phyloP scores from a whole-genome alignment of 1,140 invertebrate genomes.

The Vanessa tameamea region DNA sequence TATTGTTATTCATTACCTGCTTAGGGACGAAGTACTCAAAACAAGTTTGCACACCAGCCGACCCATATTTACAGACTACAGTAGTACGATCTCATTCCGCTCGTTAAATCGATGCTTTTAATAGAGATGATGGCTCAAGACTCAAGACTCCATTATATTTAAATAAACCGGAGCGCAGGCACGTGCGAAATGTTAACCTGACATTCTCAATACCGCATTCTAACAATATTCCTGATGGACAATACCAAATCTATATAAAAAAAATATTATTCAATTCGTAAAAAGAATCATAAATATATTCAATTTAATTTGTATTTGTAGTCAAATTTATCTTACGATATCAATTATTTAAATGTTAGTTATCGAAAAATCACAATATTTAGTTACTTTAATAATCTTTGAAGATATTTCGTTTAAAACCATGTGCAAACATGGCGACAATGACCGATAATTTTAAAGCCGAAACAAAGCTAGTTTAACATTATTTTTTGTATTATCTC shows the following conservation, averaged over 20 bases:
- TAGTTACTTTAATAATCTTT: background rate
- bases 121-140: constrained; percentile 69
- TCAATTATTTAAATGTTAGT: background rate
- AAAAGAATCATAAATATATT: background rate
- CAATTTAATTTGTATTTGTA: background rate
- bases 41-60: constrained; percentile 48
- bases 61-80: constrained; percentile 62
- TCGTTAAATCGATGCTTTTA: constrained; percentile 73
- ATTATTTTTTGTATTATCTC: constrained; percentile 46
- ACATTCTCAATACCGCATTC: constrained; percentile 16
- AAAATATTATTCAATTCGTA: background rate
- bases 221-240: background rate
- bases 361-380: background rate
- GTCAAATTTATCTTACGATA: background rate
- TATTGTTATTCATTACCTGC: constrained; percentile 52
- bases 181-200: constrained; percentile 29
- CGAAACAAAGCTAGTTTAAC: constrained; percentile 38
- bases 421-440: constrained; percentile 56
- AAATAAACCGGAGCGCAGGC: constrained; percentile 20
- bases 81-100: constrained; percentile 62
- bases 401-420: constrained; percentile 38
- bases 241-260: constrained; percentile 6
- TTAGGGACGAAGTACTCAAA: constrained; percentile 35
- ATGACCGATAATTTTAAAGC: constrained; percentile 65
- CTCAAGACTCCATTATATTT: constrained; percentile 52